Evolutionary conservation across 2,888 invertebrate species (phyloP), one percentile per base, ranked within the genome.

Genomic region (Spodoptera littoralis): DNA sequence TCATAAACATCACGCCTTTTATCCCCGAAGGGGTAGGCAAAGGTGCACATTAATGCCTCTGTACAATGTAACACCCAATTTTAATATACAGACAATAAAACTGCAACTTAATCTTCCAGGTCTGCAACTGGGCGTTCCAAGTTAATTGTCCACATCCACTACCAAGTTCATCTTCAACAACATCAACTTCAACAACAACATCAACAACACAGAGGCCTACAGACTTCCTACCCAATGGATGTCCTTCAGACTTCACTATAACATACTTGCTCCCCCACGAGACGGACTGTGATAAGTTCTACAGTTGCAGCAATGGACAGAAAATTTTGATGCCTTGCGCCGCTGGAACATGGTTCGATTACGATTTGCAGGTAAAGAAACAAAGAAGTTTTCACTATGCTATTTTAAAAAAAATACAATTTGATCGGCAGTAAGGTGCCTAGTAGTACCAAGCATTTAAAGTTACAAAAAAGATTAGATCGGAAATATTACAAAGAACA

Each of bases 251-350:
- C 44, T 84, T 83, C 44, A 65, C 69, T 6, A 62, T 86, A 1
- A 85, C 88, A 43, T 67, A 73, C 41, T 65, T 89, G 13, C 56
- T 90, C 9, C 87, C 90, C 0, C 89, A 91, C 56, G 88, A 87
- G 43, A 71, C 67, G 0, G 85, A 91, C 36, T 92, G 92, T 56
- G 59, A 66, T 0, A 80, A 74, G 43, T 91, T 70, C 70, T 90
- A 89, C 65, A 77, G 82, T 4, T 91, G 91, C 56, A 78, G 73
- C 3, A 70, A 83, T 60, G 89, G 90, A 2, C 64, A 75, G 0
- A 79, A 74, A 57, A 67, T 87, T 2, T 76, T 80, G 11, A 81
- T 76, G 64, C 11, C 65, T 1, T 91, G 91, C 13, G 76, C 69
- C 0, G 27, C 70, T 0, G 89, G 86, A 0, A 80, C 84, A 0